Percentiles rank a stretch among this genome's conserved stretches.
Conservation (phyloP, 2,888 invertebrate genomes). For the Buathra laborator region DNA sequence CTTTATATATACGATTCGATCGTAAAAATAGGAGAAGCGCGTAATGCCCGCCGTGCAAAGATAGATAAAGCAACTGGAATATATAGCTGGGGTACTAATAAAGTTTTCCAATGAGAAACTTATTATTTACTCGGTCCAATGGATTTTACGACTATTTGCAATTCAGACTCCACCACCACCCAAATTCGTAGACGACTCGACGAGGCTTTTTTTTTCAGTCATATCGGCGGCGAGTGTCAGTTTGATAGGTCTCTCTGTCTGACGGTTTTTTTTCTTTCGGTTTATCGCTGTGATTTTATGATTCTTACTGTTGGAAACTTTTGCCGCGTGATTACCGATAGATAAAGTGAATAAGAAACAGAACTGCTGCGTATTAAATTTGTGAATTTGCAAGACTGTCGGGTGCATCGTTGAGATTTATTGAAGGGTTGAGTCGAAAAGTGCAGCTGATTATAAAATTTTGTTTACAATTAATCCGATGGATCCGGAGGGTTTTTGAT, state of each 20-base stretch:
- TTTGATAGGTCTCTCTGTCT: conserved; percentile 37
- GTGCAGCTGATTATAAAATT: too few species aligned
- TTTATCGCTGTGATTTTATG: not conserved
- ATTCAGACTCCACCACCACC: conserved; percentile 1
- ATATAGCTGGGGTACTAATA: conserved; percentile 68
- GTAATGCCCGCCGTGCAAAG: conserved; percentile 15
- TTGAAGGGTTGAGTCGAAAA: too few species aligned
- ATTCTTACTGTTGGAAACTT: not conserved
- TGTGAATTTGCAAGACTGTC: not conserved
- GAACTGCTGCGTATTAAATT: not conserved
- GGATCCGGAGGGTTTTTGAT: too few species aligned
- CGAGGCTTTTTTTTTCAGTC: not conserved
- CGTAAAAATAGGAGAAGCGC: conserved; percentile 68
- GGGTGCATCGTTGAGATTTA: too few species aligned
- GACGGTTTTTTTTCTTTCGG: not conserved
- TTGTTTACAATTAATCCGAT: too few species aligned
- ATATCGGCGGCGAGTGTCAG: conserved; percentile 27
- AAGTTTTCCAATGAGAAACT: conserved; percentile 74
- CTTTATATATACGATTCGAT: conserved; percentile 66
- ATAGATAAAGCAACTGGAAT: conserved; percentile 43
- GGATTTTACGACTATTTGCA: conserved; percentile 68
- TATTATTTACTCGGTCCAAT: conserved; percentile 70
- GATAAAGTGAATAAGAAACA: not conserved
- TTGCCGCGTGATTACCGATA: not conserved
- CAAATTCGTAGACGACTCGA: conserved; percentile 20